Percentiles rank a stretch among this genome's conserved stretches.
Conservation (phyloP, 2,113 vertebrate genomes). For the Atherinomorus stipes region DNA sequence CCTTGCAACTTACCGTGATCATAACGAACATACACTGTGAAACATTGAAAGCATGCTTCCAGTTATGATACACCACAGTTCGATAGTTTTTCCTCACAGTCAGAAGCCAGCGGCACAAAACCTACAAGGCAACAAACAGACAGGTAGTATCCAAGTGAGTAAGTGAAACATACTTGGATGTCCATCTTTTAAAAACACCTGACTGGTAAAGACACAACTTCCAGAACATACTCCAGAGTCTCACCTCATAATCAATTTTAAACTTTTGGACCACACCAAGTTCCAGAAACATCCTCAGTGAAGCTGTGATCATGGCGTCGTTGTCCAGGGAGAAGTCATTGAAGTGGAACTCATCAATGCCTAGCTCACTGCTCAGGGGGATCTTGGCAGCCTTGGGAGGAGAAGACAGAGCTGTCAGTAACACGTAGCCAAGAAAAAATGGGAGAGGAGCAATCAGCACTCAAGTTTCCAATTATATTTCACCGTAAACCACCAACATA, state of each 20-base stretch:
- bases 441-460: background rate
- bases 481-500: slow-evolving; percentile 7
- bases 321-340: slow-evolving; percentile 87
- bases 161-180: too few species aligned
- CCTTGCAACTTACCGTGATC: slow-evolving; percentile 80
- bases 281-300: slow-evolving; percentile 86
- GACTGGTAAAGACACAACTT: background rate
- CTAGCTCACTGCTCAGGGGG: slow-evolving; percentile 82
- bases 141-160: background rate
- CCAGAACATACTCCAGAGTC: background rate
- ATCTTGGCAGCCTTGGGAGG: slow-evolving; percentile 83
- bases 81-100: slow-evolving; percentile 88
- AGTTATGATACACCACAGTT: slow-evolving; percentile 86
- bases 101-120: slow-evolving; percentile 85
- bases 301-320: slow-evolving; percentile 86
- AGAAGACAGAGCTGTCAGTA: slow-evolving; percentile 54
- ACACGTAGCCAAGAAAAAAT: background rate
- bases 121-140: slow-evolving; percentile 61
- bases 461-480: background rate
- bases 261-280: slow-evolving; percentile 85
- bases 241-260: slow-evolving; percentile 86
- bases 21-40: slow-evolving; percentile 87
- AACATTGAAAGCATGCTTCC: slow-evolving; percentile 87
- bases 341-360: slow-evolving; percentile 85
- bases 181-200: background rate